Evolutionary conservation across 2,888 invertebrate species (phyloP), one percentile per base, ranked within the genome.

Genomic region (Tetanocera ferruginea): DNA sequence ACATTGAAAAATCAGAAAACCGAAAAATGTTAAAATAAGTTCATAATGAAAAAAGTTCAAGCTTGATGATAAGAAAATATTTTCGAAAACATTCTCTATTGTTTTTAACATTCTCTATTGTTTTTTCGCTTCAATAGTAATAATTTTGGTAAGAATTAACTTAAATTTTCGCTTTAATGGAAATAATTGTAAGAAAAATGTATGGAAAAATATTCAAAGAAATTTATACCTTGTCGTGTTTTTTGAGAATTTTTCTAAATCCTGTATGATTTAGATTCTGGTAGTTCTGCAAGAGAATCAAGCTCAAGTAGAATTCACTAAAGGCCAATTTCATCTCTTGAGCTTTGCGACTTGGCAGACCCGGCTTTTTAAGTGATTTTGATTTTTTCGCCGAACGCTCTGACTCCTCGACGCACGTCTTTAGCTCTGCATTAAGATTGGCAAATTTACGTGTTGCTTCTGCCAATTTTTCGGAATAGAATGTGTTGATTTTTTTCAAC

Each of bases 241-340:
- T 99, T 90, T 99, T 99, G 80, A 99, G 92, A 87, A 99, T 99
- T 91, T 99, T 99, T 81, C 99, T 93, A 91, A 99, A 99, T 1
- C 99, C 99, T 3, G 98, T 99, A 87, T 97, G 98, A 91, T 99
- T 99, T 76, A 99, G 92, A 89, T 97, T 98, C 91, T 99, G 98
- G 89, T 98, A 99, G 89, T 99, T 99, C 90, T 99, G 99, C 79
- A 99, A 91, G 19, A 99, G 91, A 84, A 99, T 98, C 71, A 99
- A 91, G 86, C 97, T 97, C 62, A 99, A 92, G 90, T 99, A 99
- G 91, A 98, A 99, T 92, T 99, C 99, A 86, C 97, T 98, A 90
- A 98, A 99, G 0, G 99, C 99, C 83, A 99, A 91, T 90, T 99
- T 99, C 17, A 99, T 90, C 85, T 99, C 99, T 84, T 95, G 96